phyloP scores from a whole-genome alignment of 1,140 invertebrate species.

The Samia ricini region DNA sequence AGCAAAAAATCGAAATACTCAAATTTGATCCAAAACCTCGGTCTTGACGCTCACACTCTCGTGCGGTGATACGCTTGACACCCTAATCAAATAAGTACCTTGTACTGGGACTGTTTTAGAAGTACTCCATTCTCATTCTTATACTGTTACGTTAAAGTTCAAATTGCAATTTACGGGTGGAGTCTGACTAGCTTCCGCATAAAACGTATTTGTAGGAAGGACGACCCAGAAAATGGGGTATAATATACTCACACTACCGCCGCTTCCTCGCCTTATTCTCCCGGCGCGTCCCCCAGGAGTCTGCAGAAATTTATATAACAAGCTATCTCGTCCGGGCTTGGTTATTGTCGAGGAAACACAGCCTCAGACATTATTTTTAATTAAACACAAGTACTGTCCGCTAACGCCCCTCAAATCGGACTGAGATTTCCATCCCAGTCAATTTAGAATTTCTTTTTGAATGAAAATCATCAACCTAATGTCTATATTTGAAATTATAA shows the following conservation, averaged over 20 bases:
- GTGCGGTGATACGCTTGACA: constrained; percentile 76
- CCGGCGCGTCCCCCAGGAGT: constrained; percentile 65
- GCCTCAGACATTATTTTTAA: constrained; percentile 74
- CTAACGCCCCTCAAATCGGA: constrained; percentile 39
- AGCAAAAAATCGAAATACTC: constrained; percentile 70
- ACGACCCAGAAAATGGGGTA: constrained; percentile 77
- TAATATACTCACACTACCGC: constrained; percentile 76
- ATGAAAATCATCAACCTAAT: constrained; percentile 5
- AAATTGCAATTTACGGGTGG: constrained; percentile 25
- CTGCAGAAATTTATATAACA: constrained; percentile 76
- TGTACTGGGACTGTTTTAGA: constrained; percentile 53
- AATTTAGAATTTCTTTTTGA: constrained; percentile 11
- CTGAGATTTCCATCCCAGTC: constrained; percentile 30
- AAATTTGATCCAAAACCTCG: constrained; percentile 74
- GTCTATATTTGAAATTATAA: constrained; percentile 12
- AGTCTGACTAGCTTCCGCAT: constrained; percentile 72
- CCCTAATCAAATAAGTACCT: constrained; percentile 78
- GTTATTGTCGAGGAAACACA: constrained; percentile 72
- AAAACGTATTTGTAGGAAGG: constrained; percentile 78
- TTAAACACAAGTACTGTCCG: constrained; percentile 66
- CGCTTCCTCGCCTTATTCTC: constrained; percentile 67
- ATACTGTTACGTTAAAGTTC: constrained; percentile 34
- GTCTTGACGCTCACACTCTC: constrained; percentile 62
- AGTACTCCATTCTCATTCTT: constrained; percentile 30
- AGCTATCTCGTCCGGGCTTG: constrained; percentile 70